These are phyloP conservation scores for Augochlora pura DNA, from an alignment of 1,140 invertebrate species.

Conservation along the genomic window DNA sequence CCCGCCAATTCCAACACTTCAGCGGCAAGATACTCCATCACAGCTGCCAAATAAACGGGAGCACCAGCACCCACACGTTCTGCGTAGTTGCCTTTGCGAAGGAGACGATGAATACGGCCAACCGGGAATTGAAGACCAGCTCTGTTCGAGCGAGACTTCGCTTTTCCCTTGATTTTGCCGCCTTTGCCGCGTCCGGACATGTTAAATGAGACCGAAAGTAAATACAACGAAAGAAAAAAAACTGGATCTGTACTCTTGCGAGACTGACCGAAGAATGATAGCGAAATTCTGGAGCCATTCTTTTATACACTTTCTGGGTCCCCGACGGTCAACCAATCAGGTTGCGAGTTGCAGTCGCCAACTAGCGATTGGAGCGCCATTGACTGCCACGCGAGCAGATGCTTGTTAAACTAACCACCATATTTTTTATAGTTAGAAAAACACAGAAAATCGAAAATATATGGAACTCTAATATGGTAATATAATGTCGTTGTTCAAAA, in stretches of 20 bases:
- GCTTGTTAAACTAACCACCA: not conserved
- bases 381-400: not conserved
- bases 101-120: too few species aligned
- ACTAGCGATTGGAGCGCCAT: not conserved
- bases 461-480: not conserved
- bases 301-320: rapidly evolving
- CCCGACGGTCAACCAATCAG: not conserved
- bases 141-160: too few species aligned
- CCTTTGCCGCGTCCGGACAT: too few species aligned
- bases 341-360: not conserved
- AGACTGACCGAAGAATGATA: not conserved
- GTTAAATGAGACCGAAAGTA: too few species aligned
- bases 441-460: not conserved
- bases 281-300: rapidly evolving
- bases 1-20: too few species aligned
- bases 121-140: too few species aligned
- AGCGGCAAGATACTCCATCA: too few species aligned
- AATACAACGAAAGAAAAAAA: slow-evolving; percentile 2
- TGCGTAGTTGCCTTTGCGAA: too few species aligned
- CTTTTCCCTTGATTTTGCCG: too few species aligned
- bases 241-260: rapidly evolving
- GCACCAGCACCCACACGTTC: too few species aligned
- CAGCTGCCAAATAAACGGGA: too few species aligned
- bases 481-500: not conserved
- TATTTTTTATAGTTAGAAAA: not conserved